phyloP scores from a whole-genome alignment of 2,888 invertebrate species.

The Cacoxenus indagator region DNA sequence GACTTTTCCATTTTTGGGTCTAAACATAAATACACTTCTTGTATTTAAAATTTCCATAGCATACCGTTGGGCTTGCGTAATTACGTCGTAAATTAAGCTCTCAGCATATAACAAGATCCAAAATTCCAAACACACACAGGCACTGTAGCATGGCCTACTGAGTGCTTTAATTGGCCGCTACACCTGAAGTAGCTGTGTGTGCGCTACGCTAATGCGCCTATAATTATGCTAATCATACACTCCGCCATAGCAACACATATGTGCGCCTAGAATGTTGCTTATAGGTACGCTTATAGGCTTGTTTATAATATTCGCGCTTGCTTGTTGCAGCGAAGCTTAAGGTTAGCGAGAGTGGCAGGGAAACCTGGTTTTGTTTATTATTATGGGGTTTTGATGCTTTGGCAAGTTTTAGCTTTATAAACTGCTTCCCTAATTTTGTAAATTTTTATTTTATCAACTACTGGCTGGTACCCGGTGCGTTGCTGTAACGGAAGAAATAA shows the following conservation, averaged over 20 bases:
- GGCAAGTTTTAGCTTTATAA: no score
- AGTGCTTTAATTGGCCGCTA: conserved; percentile 20
- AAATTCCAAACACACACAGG: not conserved
- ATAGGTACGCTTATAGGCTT: not conserved
- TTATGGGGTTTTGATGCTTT: no score
- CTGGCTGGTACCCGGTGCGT: no score
- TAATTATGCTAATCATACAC: conserved; percentile 62
- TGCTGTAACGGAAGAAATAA: no score
- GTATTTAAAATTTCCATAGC: not conserved
- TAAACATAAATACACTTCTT: not conserved
- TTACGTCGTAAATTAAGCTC: conserved; percentile 14
- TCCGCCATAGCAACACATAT: conserved; percentile 26
- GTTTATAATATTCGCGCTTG: not conserved
- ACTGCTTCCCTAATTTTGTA: no score
- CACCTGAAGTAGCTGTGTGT: conserved; percentile 19
- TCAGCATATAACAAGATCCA: conserved; percentile 2
- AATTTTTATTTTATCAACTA: no score
- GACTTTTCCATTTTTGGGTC: not conserved
- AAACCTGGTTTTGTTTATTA: no score
- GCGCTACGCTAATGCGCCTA: conserved; percentile 54
- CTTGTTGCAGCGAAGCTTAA: not conserved
- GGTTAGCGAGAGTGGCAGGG: no score
- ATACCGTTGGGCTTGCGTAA: conserved; percentile 21
- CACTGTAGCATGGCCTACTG: conserved; percentile 3
- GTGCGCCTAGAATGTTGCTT: not conserved